Base-by-base conservation (phyloP, 1,140 invertebrate species). In the Asbolus verrucosus region DNA sequence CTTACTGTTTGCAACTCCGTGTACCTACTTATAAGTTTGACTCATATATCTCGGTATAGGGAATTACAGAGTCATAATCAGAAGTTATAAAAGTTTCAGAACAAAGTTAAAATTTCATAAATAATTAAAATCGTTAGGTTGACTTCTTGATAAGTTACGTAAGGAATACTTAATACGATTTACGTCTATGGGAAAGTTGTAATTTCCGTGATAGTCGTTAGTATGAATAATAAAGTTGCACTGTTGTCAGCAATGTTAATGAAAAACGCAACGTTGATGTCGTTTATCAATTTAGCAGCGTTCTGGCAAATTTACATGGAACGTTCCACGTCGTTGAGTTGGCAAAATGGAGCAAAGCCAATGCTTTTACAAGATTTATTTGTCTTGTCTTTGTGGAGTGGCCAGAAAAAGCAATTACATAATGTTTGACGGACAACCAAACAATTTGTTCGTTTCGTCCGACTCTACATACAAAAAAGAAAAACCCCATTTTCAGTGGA, bases 381-480 rank as follows among this genome's bases (percentile, higher is more conserved):
- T 27, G 15, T 18, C 39, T 36, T 18, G 39, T 43, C 39, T 16
- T 18, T 43, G 46, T 54, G 21, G 11, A 54, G 46, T 54, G 46
- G 46, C 46, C 46, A 54, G 19, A 54, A 54, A 54, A 54, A 54
- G 46, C 46, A 54, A 54, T 54, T 54, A 54, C 46, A 30, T 54
- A 54, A 54, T 54, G 46, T 54, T 54, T 54, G 46, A 54, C 46
- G 46, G 46, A 54, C 46, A 54, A 54, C 46, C 24, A 54, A 54
- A 19, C 24, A 54, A 54, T 54, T 54, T 27, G 46, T 54, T 54
- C 46, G 46, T 21, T 54, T 21, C 46, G 1, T 54, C 21, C 46
- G 46, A 54, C 27, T 54, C 46, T 54, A 27, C 46, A 54, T 36
- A 36, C 33, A 54, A 54, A 54, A 54, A 30, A n/a, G 19, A 24